Conservation (phyloP, 2,797 vertebrate species). For the Hydrophis major region DNA sequence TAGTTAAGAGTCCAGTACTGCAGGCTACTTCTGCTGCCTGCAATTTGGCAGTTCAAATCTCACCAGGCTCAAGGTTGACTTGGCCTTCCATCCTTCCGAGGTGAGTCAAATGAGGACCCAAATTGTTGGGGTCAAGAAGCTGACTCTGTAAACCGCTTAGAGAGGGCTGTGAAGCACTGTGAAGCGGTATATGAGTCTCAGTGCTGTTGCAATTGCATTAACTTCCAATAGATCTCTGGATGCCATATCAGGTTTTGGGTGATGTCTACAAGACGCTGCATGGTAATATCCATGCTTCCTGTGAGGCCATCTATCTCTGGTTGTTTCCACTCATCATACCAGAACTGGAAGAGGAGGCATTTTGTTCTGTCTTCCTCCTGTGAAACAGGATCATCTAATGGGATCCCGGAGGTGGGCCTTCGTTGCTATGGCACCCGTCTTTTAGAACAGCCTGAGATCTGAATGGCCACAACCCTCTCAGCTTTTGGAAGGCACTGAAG, state of each 20-base stretch:
- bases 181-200: too few relatives aligned
- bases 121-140: too few relatives aligned
- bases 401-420: neutral
- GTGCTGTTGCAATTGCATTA: too few relatives aligned
- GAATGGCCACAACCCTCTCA: neutral
- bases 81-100: too few relatives aligned
- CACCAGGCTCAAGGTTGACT: too few relatives aligned
- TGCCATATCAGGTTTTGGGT: neutral
- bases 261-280: neutral
- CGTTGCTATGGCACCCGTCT: neutral
- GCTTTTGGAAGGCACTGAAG: neutral
- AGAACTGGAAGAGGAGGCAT: neutral
- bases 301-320: neutral
- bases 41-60: too few relatives aligned
- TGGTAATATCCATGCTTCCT: neutral
- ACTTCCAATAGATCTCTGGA: neutral
- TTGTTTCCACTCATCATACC: neutral
- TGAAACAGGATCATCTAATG: neutral
- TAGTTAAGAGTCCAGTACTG: too few relatives aligned
- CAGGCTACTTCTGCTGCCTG: too few relatives aligned
- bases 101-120: too few relatives aligned
- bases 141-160: too few relatives aligned
- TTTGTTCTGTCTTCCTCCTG: neutral
- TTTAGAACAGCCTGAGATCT: neutral
- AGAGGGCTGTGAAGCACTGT: too few relatives aligned